A percentile compares a stretch with the other conserved stretches of the same genome.
phyloP scores from a whole-genome alignment of 2,797 vertebrate genomes.

The Monodelphis domestica region DNA sequence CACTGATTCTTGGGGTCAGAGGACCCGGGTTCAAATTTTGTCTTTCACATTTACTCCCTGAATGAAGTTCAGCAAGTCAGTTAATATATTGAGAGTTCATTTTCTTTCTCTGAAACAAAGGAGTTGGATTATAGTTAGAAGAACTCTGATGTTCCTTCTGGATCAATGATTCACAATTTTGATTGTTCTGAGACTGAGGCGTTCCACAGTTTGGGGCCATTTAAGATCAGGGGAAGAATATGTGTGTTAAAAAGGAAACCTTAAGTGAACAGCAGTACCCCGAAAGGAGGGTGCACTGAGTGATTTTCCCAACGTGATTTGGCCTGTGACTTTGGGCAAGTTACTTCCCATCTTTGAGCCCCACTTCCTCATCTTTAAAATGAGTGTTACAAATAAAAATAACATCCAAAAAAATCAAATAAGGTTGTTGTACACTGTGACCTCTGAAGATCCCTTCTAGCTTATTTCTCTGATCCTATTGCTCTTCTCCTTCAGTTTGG shows the following conservation, averaged over 20 bases:
- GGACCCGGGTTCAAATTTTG: neutral
- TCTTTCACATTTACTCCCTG: neutral
- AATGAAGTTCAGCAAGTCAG: neutral
- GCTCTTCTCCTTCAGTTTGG: neutral
- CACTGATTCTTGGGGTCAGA: neutral
- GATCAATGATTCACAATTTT: neutral
- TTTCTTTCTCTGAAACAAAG: neutral
- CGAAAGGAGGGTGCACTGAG: too few species aligned
- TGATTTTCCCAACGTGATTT: too few species aligned
- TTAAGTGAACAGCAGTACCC: neutral
- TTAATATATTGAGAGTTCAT: neutral
- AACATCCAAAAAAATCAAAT: too few species aligned
- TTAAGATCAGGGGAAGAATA: neutral
- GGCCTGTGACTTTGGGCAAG: neutral
- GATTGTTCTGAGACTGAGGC: neutral
- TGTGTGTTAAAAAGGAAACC: neutral
- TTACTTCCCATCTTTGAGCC: neutral
- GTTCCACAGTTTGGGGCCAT: neutral
- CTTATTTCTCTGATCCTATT: neutral
- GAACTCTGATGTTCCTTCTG: neutral
- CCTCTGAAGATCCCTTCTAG: neutral
- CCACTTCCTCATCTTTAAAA: neutral
- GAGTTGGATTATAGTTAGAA: neutral
- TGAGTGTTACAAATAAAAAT: too few species aligned
- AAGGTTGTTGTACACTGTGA: neutral